These are phyloP conservation scores for Carterocephalus palaemon DNA, from an alignment of 2,888 invertebrate species.

Conservation along the genomic window DNA sequence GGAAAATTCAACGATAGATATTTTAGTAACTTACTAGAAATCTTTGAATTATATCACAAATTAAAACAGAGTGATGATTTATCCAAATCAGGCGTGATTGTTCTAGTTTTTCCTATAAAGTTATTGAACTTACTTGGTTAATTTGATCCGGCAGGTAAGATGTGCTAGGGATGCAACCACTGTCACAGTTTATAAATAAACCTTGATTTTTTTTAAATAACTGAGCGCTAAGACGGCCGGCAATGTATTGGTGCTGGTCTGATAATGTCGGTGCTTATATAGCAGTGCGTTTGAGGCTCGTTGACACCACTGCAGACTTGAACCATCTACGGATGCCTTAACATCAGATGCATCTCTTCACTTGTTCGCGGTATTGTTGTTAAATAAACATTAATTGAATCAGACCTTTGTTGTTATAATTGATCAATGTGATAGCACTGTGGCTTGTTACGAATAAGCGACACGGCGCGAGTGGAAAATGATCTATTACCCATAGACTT, in stretches of 20 bases:
- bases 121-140: slow-evolving; percentile 62
- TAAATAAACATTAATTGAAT: slow-evolving; percentile 14
- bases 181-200: slow-evolving; percentile 55
- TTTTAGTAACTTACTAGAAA: background rate
- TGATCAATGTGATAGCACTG: background rate
- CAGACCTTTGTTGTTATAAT: background rate
- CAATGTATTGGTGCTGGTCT: slow-evolving; percentile 68
- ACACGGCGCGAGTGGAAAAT: no score
- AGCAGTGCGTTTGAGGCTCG: slow-evolving; percentile 45
- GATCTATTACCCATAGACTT: no score
- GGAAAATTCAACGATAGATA: background rate
- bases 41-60: background rate
- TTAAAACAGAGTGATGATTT: no score
- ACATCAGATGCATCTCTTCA: slow-evolving; percentile 15
- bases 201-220: slow-evolving; percentile 49
- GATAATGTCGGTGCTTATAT: slow-evolving; percentile 67
- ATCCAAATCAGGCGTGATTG: no score
- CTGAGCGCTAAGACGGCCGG: slow-evolving; percentile 65
- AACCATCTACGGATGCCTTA: slow-evolving; percentile 43
- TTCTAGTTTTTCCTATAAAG: no score
- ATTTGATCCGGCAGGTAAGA: slow-evolving; percentile 52
- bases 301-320: slow-evolving; percentile 55
- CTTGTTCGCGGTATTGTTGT: background rate
- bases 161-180: slow-evolving; percentile 51
- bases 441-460: slow-evolving; percentile 4